A percentile compares a stretch with the other conserved stretches of the same genome.
These are phyloP conservation scores for Ylistrum balloti DNA, from an alignment of 1,140 invertebrate species.

Conservation along the genomic window DNA sequence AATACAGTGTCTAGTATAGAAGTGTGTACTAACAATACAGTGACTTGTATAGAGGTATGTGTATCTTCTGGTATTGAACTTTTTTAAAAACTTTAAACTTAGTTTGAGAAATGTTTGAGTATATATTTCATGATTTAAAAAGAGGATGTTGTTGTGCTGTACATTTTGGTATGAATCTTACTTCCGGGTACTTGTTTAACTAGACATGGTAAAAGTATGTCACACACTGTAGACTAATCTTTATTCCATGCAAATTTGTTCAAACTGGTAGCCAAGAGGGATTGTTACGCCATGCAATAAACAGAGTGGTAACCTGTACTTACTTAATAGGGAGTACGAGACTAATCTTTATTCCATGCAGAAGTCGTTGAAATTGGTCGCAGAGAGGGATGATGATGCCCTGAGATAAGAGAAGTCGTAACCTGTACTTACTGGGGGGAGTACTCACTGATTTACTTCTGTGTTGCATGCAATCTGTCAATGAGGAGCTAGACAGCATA, in stretches of 20 bases:
- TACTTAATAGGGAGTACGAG: neutral
- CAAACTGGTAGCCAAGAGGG: neutral
- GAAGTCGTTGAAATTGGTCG: neutral
- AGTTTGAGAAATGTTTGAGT: too few relatives aligned
- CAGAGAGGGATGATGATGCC: neutral
- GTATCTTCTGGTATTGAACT: too few relatives aligned
- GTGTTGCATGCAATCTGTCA: neutral
- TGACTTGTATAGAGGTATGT: too few relatives aligned
- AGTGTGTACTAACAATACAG: too few relatives aligned
- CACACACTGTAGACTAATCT: neutral
- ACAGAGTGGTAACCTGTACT: neutral
- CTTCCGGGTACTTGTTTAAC: too few relatives aligned
- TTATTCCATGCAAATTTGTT: neutral
- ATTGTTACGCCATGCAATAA: neutral
- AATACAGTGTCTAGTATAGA: too few relatives aligned
- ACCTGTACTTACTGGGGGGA: neutral
- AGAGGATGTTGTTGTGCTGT: too few relatives aligned
- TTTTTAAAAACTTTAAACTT: too few relatives aligned
- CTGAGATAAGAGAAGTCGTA: neutral
- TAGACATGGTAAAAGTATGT: too few relatives aligned
- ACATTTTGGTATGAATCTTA: too few relatives aligned
- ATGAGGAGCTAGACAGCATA: neutral
- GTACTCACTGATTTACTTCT: neutral
- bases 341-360: neutral
- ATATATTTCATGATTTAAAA: too few relatives aligned